Evolutionary conservation across 2,888 invertebrate species (phyloP).

Genomic region (Drosophila picticornis): DNA sequence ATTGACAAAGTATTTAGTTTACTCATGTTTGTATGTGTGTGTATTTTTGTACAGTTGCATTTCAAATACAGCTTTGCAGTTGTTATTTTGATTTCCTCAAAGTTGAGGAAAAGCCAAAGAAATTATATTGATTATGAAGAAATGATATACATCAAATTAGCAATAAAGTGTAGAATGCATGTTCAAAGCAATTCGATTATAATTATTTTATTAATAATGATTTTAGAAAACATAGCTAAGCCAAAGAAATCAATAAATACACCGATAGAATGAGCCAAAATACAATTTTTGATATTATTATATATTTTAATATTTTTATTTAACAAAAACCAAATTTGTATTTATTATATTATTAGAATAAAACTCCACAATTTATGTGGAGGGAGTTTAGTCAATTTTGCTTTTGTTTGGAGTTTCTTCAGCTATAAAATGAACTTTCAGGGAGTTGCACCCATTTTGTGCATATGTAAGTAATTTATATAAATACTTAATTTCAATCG

Average conservation of each 20-base stretch:
- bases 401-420: not conserved
- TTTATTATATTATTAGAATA: not conserved
- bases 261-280: not conserved
- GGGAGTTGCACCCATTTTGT: not conserved
- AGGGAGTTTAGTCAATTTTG: not conserved
- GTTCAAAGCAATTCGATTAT: not conserved
- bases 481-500: slow-evolving; percentile 9
- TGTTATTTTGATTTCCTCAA: not conserved
- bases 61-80: not conserved
- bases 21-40: not conserved
- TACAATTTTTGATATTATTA: not conserved
- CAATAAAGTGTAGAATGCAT: not conserved
- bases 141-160: not conserved
- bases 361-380: not conserved
- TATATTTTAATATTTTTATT: not conserved
- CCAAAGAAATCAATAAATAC: not conserved
- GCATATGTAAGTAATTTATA: slow-evolving; percentile 1
- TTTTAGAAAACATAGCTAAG: not conserved
- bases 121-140: not conserved
- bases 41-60: not conserved
- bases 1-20: not conserved
- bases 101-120: not conserved
- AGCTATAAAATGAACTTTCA: not conserved
- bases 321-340: not conserved
- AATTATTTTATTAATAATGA: not conserved